A percentile compares a stretch with the other conserved stretches of the same genome.
These are phyloP conservation scores for Heterodera schachtii DNA, from an alignment of 1,140 invertebrate species.

Conservation along the genomic window DNA sequence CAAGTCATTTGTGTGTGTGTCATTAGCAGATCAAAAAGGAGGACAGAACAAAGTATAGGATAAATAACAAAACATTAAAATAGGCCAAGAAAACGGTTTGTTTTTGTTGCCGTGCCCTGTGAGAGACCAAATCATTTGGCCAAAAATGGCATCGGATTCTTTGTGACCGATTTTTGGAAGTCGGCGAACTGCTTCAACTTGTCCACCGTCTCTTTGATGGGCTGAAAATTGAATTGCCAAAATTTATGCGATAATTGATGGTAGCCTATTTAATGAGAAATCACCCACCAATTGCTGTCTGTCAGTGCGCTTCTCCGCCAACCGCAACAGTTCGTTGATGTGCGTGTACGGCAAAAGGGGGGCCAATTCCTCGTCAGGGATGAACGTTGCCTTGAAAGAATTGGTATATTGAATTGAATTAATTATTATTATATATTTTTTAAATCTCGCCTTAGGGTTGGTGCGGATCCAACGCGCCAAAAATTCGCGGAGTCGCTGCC, in stretches of 20 bases:
- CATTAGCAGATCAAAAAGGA: no score
- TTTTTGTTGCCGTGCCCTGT: no score
- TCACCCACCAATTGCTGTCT: slow-evolving; percentile 25
- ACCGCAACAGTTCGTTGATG: slow-evolving; percentile 37
- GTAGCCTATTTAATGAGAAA: not conserved
- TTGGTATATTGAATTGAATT: no score
- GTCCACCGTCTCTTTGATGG: slow-evolving; percentile 31
- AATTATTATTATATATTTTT: no score
- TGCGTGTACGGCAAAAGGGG: slow-evolving; percentile 38
- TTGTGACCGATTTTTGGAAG: not conserved
- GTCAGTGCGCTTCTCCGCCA: slow-evolving; percentile 31
- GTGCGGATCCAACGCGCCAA: slow-evolving; percentile 4
- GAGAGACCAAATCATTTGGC: no score
- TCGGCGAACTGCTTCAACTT: slow-evolving; percentile 30
- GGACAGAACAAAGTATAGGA: no score
- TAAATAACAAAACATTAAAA: no score
- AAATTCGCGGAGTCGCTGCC: slow-evolving; percentile 17
- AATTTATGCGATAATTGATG: not conserved
- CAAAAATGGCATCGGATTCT: not conserved
- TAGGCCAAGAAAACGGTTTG: no score
- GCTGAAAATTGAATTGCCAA: slow-evolving; percentile 22
- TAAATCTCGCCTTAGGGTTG: slow-evolving; percentile 20
- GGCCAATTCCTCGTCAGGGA: slow-evolving; percentile 26
- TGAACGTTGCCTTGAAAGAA: slow-evolving; percentile 31
- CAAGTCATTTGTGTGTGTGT: no score